Evolutionary conservation across 2,113 vertebrate genomes (phyloP).

Genomic region (Porphyrio hochstetteri): DNA sequence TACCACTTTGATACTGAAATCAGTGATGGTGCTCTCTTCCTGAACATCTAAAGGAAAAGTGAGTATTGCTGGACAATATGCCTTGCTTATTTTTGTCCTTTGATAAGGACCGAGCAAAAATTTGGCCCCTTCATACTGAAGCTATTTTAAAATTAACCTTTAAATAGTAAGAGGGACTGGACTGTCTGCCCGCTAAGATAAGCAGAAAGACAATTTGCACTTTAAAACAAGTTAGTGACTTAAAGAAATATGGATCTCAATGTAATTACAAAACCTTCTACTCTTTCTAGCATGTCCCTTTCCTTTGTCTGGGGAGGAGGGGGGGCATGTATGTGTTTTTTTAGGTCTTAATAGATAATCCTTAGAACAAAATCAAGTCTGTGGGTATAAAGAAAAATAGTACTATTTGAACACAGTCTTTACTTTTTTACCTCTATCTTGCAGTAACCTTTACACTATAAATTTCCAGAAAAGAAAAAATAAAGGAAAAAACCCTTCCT

Average conservation of each 20-base stretch:
- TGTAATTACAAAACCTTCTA: not conserved
- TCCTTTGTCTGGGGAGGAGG: not conserved
- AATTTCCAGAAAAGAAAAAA: not conserved
- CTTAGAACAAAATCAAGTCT: not conserved
- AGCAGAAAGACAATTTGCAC: not conserved
- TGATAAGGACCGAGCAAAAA: not conserved
- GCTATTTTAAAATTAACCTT: not conserved
- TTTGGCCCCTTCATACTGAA: not conserved
- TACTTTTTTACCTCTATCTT: not conserved
- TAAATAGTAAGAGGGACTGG: not conserved
- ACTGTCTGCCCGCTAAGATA: not conserved
- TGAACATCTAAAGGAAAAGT: not conserved
- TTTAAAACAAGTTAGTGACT: not conserved
- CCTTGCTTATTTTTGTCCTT: not conserved
- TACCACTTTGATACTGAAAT: not conserved
- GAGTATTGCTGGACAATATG: fast-evolving
- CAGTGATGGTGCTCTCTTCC: not conserved
- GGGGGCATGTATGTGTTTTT: not conserved
- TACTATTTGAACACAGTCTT: not conserved
- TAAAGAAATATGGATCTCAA: not conserved
- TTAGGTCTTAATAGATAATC: not conserved
- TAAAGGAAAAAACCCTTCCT: not conserved
- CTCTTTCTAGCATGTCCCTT: not conserved
- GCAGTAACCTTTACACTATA: not conserved
- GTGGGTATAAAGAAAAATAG: not conserved